Conservation (phyloP, 2,888 invertebrate species). For the Diarsia dahlii region DNA sequence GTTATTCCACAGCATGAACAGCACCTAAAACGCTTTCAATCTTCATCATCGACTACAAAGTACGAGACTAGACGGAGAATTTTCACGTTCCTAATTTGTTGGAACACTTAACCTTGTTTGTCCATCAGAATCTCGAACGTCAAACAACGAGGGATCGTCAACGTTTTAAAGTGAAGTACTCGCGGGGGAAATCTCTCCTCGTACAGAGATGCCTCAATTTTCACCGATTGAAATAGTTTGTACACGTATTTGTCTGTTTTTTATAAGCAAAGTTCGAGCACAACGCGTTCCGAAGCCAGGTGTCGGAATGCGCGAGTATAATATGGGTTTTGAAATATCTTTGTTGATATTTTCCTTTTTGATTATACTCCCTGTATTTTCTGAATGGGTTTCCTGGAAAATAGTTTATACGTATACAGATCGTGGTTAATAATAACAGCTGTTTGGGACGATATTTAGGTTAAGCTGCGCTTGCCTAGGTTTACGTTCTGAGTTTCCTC, state of each 20-base stretch:
- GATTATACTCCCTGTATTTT: background rate
- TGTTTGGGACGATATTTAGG: too few relatives aligned
- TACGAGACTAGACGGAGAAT: slow-evolving; percentile 29
- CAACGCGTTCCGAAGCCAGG: slow-evolving; percentile 11
- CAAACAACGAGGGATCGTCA: slow-evolving; percentile 63
- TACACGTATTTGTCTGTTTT: slow-evolving; percentile 50
- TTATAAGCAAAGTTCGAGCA: slow-evolving; percentile 45
- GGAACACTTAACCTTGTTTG: slow-evolving; percentile 60
- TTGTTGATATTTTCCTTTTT: background rate
- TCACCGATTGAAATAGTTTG: slow-evolving; percentile 60
- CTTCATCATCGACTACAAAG: slow-evolving; percentile 38
- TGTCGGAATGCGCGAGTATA: background rate
- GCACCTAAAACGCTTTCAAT: slow-evolving; percentile 51
- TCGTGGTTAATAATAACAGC: too few relatives aligned
- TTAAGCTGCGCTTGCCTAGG: too few relatives aligned
- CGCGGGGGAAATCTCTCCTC: slow-evolving; percentile 65
- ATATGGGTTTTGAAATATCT: background rate
- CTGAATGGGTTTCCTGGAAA: background rate
- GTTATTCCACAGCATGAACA: slow-evolving; percentile 31
- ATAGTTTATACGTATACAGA: background rate
- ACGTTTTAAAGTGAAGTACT: slow-evolving; percentile 64
- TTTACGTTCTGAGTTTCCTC: too few relatives aligned
- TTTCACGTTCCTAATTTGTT: slow-evolving; percentile 62
- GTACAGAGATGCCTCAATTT: slow-evolving; percentile 60
- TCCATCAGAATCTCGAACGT: slow-evolving; percentile 63